These are phyloP conservation scores for Entosphenus tridentatus DNA, from an alignment of 2,113 vertebrate genomes.

Conservation along the genomic window DNA sequence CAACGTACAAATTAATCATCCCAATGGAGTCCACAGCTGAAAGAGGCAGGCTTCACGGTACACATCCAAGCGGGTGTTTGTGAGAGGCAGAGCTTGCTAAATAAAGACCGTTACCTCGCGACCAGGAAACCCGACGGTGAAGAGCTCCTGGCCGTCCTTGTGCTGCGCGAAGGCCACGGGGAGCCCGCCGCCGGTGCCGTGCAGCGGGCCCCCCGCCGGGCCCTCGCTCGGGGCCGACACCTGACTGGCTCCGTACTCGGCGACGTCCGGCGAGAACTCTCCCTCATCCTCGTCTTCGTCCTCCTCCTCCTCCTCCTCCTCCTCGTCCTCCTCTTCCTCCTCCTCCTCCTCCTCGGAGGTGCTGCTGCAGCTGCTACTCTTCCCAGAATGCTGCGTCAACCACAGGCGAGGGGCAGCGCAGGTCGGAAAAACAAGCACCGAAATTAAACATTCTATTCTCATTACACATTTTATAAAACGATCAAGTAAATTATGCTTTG, in stretches of 20 bases:
- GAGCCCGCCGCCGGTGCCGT: not conserved
- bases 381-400: conserved; percentile 34
- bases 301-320: conserved; percentile 14
- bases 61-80: no score
- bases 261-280: not conserved
- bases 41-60: no score
- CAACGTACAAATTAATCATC: no score
- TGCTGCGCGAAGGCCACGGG: not conserved
- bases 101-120: not conserved
- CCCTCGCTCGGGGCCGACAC: no score
- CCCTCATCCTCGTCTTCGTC: conserved; percentile 1
- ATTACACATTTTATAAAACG: not conserved
- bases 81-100: no score
- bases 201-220: not conserved
- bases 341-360: conserved; percentile 82
- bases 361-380: conserved; percentile 55
- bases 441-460: not conserved
- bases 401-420: not conserved
- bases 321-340: conserved; percentile 44
- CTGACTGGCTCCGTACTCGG: not conserved
- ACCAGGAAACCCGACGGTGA: not conserved
- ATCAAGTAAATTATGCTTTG: no score
- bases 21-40: no score
- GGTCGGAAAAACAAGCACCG: not conserved
- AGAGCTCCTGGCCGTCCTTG: not conserved